Evolutionary conservation across 2,888 invertebrate species (phyloP), one percentile per base, ranked within the genome.

Genomic region (Pediacus dermestoides): DNA sequence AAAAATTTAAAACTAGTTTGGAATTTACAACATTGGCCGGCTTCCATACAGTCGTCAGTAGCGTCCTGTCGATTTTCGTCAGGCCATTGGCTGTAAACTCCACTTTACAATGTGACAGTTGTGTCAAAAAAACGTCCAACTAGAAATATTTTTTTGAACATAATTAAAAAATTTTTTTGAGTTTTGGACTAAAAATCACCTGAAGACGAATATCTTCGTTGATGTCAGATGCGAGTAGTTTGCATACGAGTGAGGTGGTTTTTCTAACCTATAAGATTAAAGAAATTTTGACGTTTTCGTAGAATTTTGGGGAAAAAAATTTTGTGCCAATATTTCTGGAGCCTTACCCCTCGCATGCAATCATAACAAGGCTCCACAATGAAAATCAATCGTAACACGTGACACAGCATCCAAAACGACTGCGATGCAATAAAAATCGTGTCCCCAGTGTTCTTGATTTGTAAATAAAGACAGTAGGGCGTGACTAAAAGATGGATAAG

Each of bases 291-390:
- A n/a, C n/a, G n/a, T n/a, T n/a, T n/a, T n/a, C n/a, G n/a, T n/a
- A n/a, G n/a, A 23, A 3, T 6, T n/a, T 23, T 23, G 9, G n/a
- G 3, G 10, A 7, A 11, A 28, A 13, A 28, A 11, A 14, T 28
- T 28, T 14, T n/a, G 6, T n/a, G 25, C 8, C n/a, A n/a, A n/a
- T n/a, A n/a, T n/a, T n/a, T n/a, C n/a, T n/a, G n/a, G n/a, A n/a
- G n/a, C n/a, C n/a, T n/a, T n/a, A 28, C 31, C 40, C 30, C n/a
- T n/a, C 11, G 11, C 11, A 22, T 6, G 23, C 34, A 36, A 1
- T 13, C 10, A 12, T 44, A 30, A 31, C 44, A 44, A 3, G 44
- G 44, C 16, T 45, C 35, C 10, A 42, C 37, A 3, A 45, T 23
- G 23, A 44, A 25, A 7, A 44, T 10, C 8, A 44, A 14, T 15